Evolutionary conservation across 1,140 invertebrate genomes (phyloP), one percentile per base, ranked within the genome.

Genomic region (Philotrypesis tridentata): DNA sequence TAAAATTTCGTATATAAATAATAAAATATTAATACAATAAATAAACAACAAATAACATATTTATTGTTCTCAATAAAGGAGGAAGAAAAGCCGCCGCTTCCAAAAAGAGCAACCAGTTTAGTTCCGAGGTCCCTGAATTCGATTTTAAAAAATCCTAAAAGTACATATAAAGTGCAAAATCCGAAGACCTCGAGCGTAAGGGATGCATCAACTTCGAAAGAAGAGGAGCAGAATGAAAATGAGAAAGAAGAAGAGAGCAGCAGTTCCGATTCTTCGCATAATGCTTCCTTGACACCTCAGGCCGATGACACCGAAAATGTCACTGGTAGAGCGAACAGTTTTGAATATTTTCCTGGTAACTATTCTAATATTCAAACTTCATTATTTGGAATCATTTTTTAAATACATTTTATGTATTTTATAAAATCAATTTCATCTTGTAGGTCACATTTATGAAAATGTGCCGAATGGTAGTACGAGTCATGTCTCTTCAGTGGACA

Each of bases 321-420:
- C 21, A 87, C 89, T 2, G 92, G 90, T 27, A 84, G 89, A 82
- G 91, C 90, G 2, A 92, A 93, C 70, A 93, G 92, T 84, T 93
- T 93, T 81, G 92, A 93, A 48, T 93, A 93, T 84, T 90, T 93
- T 63, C 92, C 92, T 9, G 91, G 82, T 83, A 79, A 74, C 21
- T 55, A 33, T 31, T 60, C 8, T 27, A 74, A 67, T 72, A 9
- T 79, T 12, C 5, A 12, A 71, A 23, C 23, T 68, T 68, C 31
- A 48, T 60, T 6, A 71, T 72, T 72, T 72, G 1, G 4, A 33
- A 29, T 43, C 12, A 76, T 76, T 76, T 76, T 31, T n/a, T 31
- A 31, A 17, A 71, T 71, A 33, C 7, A 25, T n/a, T n/a, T n/a
- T n/a, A n/a, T n/a, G n/a, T n/a, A n/a, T n/a, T n/a, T n/a, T n/a